Conservation (phyloP, 2,797 vertebrate genomes). For the Leptoclinus maculatus region DNA sequence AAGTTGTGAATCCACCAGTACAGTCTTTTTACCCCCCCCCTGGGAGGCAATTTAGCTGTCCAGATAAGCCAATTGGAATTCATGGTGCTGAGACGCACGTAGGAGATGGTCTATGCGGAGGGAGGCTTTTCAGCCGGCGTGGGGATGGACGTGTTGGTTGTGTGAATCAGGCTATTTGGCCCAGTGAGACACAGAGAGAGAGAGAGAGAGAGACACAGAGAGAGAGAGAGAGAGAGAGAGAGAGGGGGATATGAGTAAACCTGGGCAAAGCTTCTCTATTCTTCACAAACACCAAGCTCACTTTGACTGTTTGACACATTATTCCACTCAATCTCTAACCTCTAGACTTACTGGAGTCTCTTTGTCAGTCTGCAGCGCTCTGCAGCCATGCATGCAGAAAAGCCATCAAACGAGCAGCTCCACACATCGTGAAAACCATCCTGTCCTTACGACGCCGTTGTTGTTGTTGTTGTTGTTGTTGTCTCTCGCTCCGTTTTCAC, state of each 20-base stretch:
- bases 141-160: slow-evolving; percentile 66
- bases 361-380: slow-evolving; percentile 51
- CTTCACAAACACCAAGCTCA: slow-evolving; percentile 62
- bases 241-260: slow-evolving; percentile 65
- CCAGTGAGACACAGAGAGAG: slow-evolving; percentile 28
- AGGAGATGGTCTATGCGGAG: slow-evolving; percentile 68
- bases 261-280: slow-evolving; percentile 65
- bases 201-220: slow-evolving; percentile 33
- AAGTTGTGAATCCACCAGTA: slow-evolving; percentile 68
- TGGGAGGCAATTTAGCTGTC: slow-evolving; percentile 78
- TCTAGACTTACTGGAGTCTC: slow-evolving; percentile 83
- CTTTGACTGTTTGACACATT: slow-evolving; percentile 74
- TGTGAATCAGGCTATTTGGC: slow-evolving; percentile 80
- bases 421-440: background rate
- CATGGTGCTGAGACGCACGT: slow-evolving; percentile 48
- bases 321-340: slow-evolving; percentile 74
- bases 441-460: background rate
- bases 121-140: slow-evolving; percentile 62
- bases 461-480: too few relatives aligned
- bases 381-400: slow-evolving; percentile 71
- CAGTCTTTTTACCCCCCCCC: slow-evolving; percentile 38
- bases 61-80: slow-evolving; percentile 78
- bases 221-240: slow-evolving; percentile 19
- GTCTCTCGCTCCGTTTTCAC: too few relatives aligned
- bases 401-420: slow-evolving; percentile 38